Base-by-base conservation (phyloP, 2,113 vertebrate species). In the Raja brachyura region DNA sequence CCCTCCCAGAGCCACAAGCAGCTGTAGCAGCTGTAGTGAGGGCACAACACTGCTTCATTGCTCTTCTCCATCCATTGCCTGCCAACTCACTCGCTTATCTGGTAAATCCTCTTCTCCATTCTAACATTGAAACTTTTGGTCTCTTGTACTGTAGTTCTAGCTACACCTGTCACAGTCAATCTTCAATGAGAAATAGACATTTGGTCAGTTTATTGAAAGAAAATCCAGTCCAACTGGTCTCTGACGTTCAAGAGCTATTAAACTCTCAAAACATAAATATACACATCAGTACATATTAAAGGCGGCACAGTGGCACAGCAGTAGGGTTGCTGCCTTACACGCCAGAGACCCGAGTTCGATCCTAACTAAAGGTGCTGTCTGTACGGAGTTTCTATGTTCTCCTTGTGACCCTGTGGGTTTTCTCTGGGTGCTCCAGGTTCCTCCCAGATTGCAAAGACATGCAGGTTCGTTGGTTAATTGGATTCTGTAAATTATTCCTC, bases 1-100 rank as follows among this genome's bases (percentile, higher is more conserved):
- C 8, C 33, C 16, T 39, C 90, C 90, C 68, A 4, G 66, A 39
- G 25, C 31, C 8, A 25, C 68, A 48, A n/a, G 68, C 90, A 92
- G 90, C 68, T 92, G 68, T 48, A 61, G 63, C 66, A 73, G 39
- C 39, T 48, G 39, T 48, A 48, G 39, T 3, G 39, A 48, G 66
- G 39, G 48, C 39, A 14, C 33, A 92, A 92, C 90, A 92, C 22
- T 92, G 22, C 68, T 73, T 20, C 88, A 73, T 92, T 92, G 16
- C 66, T 73, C 9, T 28, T 4, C 68, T 73, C 56, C 83, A 88
- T 88, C 59, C 59, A 3, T 59, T 66, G 28, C 63, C 31, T 0
- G 13, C 59, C n/a, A 88, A 86, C 39, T 31, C 33, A 73, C 48
- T 66, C 68, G 48, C 11, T 39, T 92, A 25, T 39, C 90, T 31